Evolutionary conservation across 2,797 vertebrate genomes (phyloP).

Genomic region (Rhinophrynus dorsalis): DNA sequence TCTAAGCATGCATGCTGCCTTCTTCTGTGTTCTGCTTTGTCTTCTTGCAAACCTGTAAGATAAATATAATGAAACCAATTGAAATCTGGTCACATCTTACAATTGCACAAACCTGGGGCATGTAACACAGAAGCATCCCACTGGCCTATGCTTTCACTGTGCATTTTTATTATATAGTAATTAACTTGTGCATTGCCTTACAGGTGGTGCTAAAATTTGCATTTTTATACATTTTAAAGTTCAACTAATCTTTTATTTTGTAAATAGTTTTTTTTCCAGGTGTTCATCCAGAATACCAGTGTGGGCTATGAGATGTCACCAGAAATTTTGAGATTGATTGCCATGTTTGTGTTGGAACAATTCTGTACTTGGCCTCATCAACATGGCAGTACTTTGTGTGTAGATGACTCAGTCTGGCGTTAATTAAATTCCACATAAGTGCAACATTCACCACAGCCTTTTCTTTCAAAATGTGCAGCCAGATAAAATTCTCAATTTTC

Average conservation of each 20-base stretch:
- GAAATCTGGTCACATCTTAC: slow-evolving; percentile 53
- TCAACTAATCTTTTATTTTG: slow-evolving; percentile 61
- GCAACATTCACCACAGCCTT: slow-evolving; percentile 26
- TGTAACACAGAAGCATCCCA: slow-evolving; percentile 49
- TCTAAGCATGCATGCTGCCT: slow-evolving; percentile 81
- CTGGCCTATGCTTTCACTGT: slow-evolving; percentile 56
- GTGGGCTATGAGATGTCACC: slow-evolving; percentile 53
- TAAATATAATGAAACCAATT: slow-evolving; percentile 51
- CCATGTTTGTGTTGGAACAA: slow-evolving; percentile 58
- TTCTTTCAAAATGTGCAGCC: slow-evolving; percentile 18
- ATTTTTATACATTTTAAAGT: slow-evolving; percentile 65
- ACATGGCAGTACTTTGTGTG: slow-evolving; percentile 48
- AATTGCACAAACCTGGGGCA: slow-evolving; percentile 55
- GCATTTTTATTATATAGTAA: slow-evolving; percentile 57
- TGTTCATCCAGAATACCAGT: slow-evolving; percentile 59
- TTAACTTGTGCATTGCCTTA: slow-evolving; percentile 64
- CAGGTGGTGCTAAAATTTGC: slow-evolving; percentile 61
- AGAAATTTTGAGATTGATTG: slow-evolving; percentile 60
- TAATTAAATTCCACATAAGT: slow-evolving; percentile 21
- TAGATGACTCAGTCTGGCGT: slow-evolving; percentile 35
- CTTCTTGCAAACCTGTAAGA: slow-evolving; percentile 58
- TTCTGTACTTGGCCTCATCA: slow-evolving; percentile 60
- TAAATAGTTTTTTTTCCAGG: slow-evolving; percentile 59
- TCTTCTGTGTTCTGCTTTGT: slow-evolving; percentile 67
- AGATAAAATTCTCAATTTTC: slow-evolving; percentile 41